Evolutionary conservation across 2,888 invertebrate species (phyloP), one percentile per base, ranked within the genome.

Genomic region (Craniophora ligustri): DNA sequence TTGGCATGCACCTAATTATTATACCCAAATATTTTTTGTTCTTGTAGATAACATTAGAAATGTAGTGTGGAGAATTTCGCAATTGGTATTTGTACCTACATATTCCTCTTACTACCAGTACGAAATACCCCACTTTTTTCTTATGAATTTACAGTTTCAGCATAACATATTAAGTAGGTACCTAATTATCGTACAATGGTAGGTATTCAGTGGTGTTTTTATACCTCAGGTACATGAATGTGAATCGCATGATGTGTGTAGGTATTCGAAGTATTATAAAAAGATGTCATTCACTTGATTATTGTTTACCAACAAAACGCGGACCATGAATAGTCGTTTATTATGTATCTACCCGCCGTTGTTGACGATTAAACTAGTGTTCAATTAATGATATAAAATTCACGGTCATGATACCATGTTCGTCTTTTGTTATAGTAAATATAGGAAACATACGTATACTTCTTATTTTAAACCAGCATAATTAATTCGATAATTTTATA

Each of bases 301-400:
- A 40, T 56, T 51, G 41, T 51, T 56, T 48, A 38, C 21, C 16
- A 36, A 41, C 13, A 35, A 10, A 31, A 18, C 14, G n/a, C 26
- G 11, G 26, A 10, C 38, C 23, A 2, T 66, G 46, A 42, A 47
- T 38, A 36, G 32, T 34, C 44, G 13, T 14, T 11, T 15, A 44
- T 38, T 42, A 30, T 30, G 30, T 49, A 32, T 38, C 11, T 26
- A 19, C 34, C 45, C 39, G 19, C 16, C 13, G 63, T 57, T 62
- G 50, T 57, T 51, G 34, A 15, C 14, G 23, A 38, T 46, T 23
- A 38, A 47, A 38, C 47, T 32, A 44, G 11, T 31, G 15, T 55
- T 48, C 36, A 50, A 19, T 38, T n/a, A 39, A 21, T 46, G 8
- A 23, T 46, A 59, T 26, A 42, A 59, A 36, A 66, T n/a, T n/a